These are phyloP conservation scores for Cheumatopsyche charites DNA, from an alignment of 1,140 invertebrate species.

Conservation along the genomic window DNA sequence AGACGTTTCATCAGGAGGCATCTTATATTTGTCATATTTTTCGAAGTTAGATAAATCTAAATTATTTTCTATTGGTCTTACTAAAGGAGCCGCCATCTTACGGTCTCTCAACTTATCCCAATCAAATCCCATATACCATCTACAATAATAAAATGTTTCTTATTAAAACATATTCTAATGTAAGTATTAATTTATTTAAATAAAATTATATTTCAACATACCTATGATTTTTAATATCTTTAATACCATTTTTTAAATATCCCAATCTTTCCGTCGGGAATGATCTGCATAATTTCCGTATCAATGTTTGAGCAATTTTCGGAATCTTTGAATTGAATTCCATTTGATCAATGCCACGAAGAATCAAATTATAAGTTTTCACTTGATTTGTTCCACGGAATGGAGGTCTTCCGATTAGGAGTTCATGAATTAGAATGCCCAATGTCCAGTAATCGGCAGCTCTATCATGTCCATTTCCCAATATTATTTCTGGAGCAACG, in stretches of 20 bases:
- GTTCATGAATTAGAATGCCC: constrained; percentile 91
- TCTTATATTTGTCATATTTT: constrained; percentile 66
- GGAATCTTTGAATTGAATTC: constrained; percentile 82
- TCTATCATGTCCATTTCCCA: constrained; percentile 92
- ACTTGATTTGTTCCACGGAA: constrained; percentile 90
- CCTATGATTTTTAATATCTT: constrained; percentile 92
- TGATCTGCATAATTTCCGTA: constrained; percentile 87
- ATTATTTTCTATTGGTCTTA: constrained; percentile 72
- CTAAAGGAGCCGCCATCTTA: constrained; percentile 73
- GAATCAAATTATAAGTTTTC: constrained; percentile 96
- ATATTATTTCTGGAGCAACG: constrained; percentile 91
- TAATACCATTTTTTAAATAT: constrained; percentile 87
- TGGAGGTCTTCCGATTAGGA: constrained; percentile 92
- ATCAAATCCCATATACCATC: constrained; percentile 94
- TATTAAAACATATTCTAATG: not conserved
- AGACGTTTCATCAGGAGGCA: constrained; percentile 70
- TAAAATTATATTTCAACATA: constrained; percentile 62
- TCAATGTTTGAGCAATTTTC: constrained; percentile 80
- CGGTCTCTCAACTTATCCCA: constrained; percentile 81
- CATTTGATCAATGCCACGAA: constrained; percentile 90
- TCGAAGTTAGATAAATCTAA: constrained; percentile 73
- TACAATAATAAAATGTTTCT: constrained; percentile 52
- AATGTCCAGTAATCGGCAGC: constrained; percentile 95
- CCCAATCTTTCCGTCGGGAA: constrained; percentile 92
- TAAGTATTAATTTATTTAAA: not conserved